Evolutionary conservation across 2,888 invertebrate species (phyloP), one percentile per base, ranked within the genome.

Genomic region (Cremastobaeus sp.): DNA sequence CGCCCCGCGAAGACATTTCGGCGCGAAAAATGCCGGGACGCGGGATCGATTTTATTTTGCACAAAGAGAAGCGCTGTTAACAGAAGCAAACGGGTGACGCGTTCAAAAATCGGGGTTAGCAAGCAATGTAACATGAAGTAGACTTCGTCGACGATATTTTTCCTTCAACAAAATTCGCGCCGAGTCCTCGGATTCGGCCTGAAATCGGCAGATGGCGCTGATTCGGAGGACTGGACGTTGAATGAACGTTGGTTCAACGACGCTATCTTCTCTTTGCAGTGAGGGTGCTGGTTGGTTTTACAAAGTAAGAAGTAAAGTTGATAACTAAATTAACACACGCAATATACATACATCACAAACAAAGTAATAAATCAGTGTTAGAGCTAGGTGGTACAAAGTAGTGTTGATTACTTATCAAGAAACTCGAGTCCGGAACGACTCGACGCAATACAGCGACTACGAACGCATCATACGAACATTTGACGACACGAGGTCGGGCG

Each of bases 321-420:
- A 64, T 37, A 30, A 57, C 18, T 45, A 64, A 74, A 57, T 70
- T 45, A 71, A 39, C 52, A 71, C 45, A 74, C 18, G 57, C 75
- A 59, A 75, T 75, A 75, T 75, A 71, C 50, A 64, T 62, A 72
- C 34, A 68, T 71, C 70, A 32, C 32, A 4, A 55, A 54, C 30
- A 30, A 50, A 59, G 65, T 74, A 69, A 75, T 72, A 75, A 72
- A 68, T 75, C 68, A 71, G 34, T 75, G 75, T 75, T 75, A 75
- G 75, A 72, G 54, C 39, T 75, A 75, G 75, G 64, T 71, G 71
- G 75, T 72, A 72, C 75, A 68, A 72, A 75, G 64, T 75, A 75
- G 71, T 59, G 47, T 70, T 70, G 48, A 39, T 74, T 69, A 74
- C 59, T 57, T 64, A 62, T 43, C 47, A 57, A 66, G 50, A 12